Evolutionary conservation across 2,113 vertebrate genomes (phyloP).

Genomic region (Epinephelus fuscoguttatus): DNA sequence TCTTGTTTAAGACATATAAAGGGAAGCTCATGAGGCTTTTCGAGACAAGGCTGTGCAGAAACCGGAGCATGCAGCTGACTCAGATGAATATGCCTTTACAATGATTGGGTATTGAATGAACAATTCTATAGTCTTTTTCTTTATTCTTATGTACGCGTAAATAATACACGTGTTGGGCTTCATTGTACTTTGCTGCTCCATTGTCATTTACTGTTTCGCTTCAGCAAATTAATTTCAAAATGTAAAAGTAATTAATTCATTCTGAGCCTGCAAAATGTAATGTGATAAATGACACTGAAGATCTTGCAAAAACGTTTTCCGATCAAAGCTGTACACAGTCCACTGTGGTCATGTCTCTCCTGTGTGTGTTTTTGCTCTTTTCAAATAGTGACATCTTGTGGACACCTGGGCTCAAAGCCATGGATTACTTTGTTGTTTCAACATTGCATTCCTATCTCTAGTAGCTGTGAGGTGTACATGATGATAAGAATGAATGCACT

Average conservation of each 20-base stretch:
- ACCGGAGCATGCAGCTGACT: conserved; percentile 86
- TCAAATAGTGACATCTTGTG: conserved; percentile 83
- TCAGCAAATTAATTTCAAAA: conserved; percentile 2
- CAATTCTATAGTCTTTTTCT: conserved; percentile 77
- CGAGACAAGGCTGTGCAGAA: conserved; percentile 84
- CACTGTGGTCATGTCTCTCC: conserved; percentile 8
- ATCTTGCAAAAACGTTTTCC: not conserved
- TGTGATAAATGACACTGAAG: not conserved
- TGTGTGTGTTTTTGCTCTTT: conserved; percentile 56
- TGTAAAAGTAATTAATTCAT: not conserved
- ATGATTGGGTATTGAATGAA: conserved; percentile 82
- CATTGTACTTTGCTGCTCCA: conserved; percentile 57
- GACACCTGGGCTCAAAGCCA: conserved; percentile 41
- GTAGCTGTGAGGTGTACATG: not conserved
- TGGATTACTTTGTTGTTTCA: not conserved
- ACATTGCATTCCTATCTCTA: not conserved
- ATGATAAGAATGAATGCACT: not conserved
- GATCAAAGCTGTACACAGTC: conserved; percentile 2
- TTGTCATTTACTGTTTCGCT: conserved; percentile 45
- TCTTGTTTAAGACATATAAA: conserved; percentile 89
- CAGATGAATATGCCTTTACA: conserved; percentile 86
- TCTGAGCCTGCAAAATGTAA: not conserved
- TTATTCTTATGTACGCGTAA: conserved; percentile 61
- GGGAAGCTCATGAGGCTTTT: conserved; percentile 84
- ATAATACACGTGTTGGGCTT: conserved; percentile 64